Evolutionary conservation across 2,113 vertebrate genomes (phyloP), one percentile per base, ranked within the genome.

Genomic region (Bufo bufo): DNA sequence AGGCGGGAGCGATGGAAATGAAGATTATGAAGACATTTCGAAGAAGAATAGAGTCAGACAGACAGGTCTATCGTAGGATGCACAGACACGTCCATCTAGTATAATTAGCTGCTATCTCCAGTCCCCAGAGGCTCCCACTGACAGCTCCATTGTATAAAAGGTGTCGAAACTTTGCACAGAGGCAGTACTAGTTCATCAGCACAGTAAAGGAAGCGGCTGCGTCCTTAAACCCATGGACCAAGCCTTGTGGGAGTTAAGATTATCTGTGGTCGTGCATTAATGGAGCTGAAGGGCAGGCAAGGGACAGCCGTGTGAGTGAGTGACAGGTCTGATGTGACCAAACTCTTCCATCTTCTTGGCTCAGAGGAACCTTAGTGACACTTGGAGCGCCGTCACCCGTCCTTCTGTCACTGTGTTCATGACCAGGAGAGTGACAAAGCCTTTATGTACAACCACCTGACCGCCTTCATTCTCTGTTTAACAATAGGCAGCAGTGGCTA

Each of bases 231-330:
- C 92, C 92, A 85, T 90, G 86, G 91, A 89, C 89, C 86, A 54
- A 52, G 87, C 91, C 92, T 93, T 90, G 61, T 0, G 93, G 91
- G 93, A 75, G 84, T 61, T 43, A 79, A 83, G 11, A 89, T 92
- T 91, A 93, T 92, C 91, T 47, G 85, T 79, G 89, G 84, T 90
- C 19, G 90, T 91, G 93, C 92, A 94, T 94, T 93, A 93, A 93
- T 93, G 91, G 72, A 90, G 87, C 91, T 90, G 82, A 90, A 87
- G 90, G 90, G 92, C 92, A 93, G 89, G 87, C 87, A 90, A 84
- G 88, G 78, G 89, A 89, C 8, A 88, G 82, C 89, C 77, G 90
- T 85, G 86, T 79, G 87, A 89, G 87, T 93, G 93, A 94, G 90
- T 93, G 93, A 92, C 93, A 93, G 92, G 50, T 83, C 79, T 77